Evolutionary conservation across 1,140 invertebrate genomes (phyloP), one percentile per base, ranked within the genome.

Genomic region (Rhagoletis zephyria): DNA sequence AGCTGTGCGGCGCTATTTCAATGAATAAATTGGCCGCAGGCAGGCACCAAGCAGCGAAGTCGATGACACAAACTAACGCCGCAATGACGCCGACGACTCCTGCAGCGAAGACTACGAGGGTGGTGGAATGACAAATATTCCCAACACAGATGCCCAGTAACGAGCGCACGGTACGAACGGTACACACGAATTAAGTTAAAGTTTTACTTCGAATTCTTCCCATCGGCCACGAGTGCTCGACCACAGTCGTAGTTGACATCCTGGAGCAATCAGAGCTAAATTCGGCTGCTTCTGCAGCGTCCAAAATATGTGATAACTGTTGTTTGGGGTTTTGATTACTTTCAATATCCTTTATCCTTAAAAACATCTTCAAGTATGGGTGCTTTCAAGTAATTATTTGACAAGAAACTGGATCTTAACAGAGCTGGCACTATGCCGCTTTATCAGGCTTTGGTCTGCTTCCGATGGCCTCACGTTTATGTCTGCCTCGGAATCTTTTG

Each of bases 1-100:
- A 89, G 91, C 89, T 91, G 91, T 90, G 91, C 89, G 87, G 87
- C 87, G 88, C 89, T 91, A 91, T 91, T 91, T 91, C 81, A 91
- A 91, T 88, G 91, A 65, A 87, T 85, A 70, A 87, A 87, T 87
- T 70, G 40, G 30, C 86, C 64, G 86, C 86, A 64, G 86, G 61
- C 86, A 14, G 16, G 40, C 48, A 64, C 63, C 63, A 45, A 40
- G 30, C 56, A 63, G 85, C 14, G 85, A 61, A 60, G 85, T 85
- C 85, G 42, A 63, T 59, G 51, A 14, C 85, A 63, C 61, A 56
- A 48, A 42, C 45, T 3, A n/a, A 12, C 51, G 87, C 14, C 87
- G 85, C 3, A 77, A 65, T 1, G 67, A 85, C 59, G 45, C 42
- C n/a, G 51, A 56, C 48, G 48, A 30, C 42, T 42, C 3, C n/a